Evolutionary conservation across 23 tunicate species (phyloP), one percentile per base, ranked within the genome.

Genomic region (Trididemnum miniatum): DNA sequence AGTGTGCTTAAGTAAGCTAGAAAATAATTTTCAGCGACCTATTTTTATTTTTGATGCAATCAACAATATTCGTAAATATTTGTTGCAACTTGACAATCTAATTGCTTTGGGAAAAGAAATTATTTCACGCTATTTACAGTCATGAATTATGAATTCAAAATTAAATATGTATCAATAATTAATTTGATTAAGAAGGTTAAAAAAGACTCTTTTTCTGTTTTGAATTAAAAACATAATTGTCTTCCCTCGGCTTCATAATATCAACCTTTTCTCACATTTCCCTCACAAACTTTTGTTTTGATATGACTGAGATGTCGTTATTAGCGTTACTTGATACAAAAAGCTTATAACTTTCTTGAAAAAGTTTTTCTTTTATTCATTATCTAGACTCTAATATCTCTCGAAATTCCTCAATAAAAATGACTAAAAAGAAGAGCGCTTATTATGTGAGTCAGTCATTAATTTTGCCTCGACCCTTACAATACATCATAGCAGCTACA

Each of bases 361-460:
- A n/a, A n/a, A n/a, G n/a, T 44, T 44, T 44, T 26, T 20, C 27
- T 25, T 62, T 62, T 62, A 15, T 25, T 62, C 67, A 62, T 62
- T 62, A 62, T 62, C 26, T n/a, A 20, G 25, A 15, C 20, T n/a
- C n/a, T 31, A 31, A 67, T 30, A 3, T 31, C 75, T 30, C 75
- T 67, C 32, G 38, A 67, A 67, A 67, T 67, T 67, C 75, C 75
- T 31, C 38, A 31, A 67, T 37, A 67, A 62, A n/a, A 67, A 67
- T 30, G 9, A 32, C 15, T 9, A 31, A 67, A 67, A 24, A 32
- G 32, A 73, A 73, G 79, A 7, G 27, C 38, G 79, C 79, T 73
- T 73, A 73, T 73, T 73, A 73, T 73, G 2, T 73, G 75, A 67
- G 59, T 38, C 79, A 73, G 59, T 73, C 79, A 73, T 73, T 73